Evolutionary conservation across 2,888 invertebrate genomes (phyloP).

Genomic region (Aleiodes testaceus): DNA sequence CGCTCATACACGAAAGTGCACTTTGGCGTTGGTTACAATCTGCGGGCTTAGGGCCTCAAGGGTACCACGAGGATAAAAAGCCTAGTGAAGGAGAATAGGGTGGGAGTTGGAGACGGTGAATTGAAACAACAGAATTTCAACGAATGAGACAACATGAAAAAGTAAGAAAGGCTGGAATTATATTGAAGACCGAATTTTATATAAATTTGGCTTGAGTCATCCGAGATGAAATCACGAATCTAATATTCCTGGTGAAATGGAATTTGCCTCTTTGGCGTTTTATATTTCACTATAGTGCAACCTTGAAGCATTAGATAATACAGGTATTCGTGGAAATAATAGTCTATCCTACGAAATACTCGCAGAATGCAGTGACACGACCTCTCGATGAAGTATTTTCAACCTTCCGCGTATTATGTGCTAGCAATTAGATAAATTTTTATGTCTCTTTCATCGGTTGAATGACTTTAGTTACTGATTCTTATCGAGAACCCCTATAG

Average conservation of each 20-base stretch:
- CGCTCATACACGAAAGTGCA: constrained; percentile 58
- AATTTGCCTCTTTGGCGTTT: neutral
- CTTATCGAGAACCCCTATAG: too few species aligned
- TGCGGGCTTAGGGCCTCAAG: constrained; percentile 18
- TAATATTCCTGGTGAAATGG: neutral
- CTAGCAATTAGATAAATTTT: too few species aligned
- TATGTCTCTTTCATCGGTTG: too few species aligned
- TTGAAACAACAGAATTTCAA: constrained; percentile 16
- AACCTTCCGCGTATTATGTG: too few species aligned
- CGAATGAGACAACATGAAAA: neutral
- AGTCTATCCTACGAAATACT: too few species aligned
- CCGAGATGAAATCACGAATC: neutral
- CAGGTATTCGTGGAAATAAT: too few species aligned
- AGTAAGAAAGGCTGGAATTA: neutral
- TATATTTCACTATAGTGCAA: neutral
- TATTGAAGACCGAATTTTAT: neutral
- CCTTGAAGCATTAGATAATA: too few species aligned
- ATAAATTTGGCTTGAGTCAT: neutral
- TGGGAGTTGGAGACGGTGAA: constrained; percentile 13
- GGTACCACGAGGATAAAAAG: constrained; percentile 20
- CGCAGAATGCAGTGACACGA: too few species aligned
- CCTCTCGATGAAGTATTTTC: too few species aligned
- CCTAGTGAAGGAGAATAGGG: constrained; percentile 7
- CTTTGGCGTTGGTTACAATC: constrained; percentile 52
- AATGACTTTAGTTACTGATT: too few species aligned